Evolutionary conservation across 2,797 vertebrate genomes (phyloP).

Genomic region (Novumbra hubbsi): DNA sequence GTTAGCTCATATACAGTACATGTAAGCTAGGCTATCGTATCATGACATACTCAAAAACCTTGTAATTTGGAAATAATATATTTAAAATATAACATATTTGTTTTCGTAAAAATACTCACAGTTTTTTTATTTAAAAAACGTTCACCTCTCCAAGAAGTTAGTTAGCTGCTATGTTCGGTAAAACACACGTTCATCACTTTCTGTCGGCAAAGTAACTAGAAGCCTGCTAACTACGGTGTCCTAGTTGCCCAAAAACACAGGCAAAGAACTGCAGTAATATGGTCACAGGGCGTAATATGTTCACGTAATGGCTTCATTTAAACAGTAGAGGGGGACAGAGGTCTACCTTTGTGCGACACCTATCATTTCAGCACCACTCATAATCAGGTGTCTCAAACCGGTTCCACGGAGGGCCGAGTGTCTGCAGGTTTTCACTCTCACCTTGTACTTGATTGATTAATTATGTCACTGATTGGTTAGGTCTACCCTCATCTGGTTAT

Average conservation of each 20-base stretch:
- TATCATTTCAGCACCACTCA: neutral
- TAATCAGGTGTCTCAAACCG: too few relatives aligned
- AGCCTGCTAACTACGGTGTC: neutral
- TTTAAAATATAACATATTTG: neutral
- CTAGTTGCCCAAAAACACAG: neutral
- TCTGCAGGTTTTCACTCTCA: too few relatives aligned
- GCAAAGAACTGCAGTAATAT: neutral
- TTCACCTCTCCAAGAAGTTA: conserved; percentile 57
- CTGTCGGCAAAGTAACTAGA: conserved; percentile 45
- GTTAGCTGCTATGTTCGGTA: neutral
- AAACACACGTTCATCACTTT: conserved; percentile 43
- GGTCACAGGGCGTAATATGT: neutral
- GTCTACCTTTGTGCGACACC: neutral
- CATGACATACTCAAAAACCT: conserved; percentile 1
- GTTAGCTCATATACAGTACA: conserved; percentile 39
- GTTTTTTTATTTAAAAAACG: conserved; percentile 42
- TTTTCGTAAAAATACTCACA: neutral
- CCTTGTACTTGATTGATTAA: too few relatives aligned
- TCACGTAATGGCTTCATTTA: neutral
- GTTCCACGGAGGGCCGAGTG: too few relatives aligned
- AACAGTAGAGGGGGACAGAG: neutral
- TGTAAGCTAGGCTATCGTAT: conserved; percentile 39
- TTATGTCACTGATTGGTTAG: too few relatives aligned
- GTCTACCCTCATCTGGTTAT: too few relatives aligned
- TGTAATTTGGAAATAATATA: neutral